Evolutionary conservation across 2,797 vertebrate genomes (phyloP), one percentile per base, ranked within the genome.

Genomic region (Brachyalestes nurse): DNA sequence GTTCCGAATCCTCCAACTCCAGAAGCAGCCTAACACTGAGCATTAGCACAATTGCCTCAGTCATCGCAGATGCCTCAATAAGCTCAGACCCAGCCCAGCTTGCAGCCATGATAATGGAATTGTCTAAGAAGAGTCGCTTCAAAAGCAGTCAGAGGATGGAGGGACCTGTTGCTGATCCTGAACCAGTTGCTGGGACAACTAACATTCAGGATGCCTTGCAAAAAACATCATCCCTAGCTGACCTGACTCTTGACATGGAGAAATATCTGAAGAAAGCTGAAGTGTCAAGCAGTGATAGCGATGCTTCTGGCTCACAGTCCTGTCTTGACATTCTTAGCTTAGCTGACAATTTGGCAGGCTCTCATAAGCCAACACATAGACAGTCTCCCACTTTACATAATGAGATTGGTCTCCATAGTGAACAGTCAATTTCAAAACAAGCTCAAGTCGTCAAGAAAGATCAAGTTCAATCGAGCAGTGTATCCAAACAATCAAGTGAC

Each of bases 41-140:
- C 82, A 96, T 99, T 81, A 99, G 97, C 86, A 96, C 95, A 1
- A 99, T 99, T 79, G 96, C 97, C 64, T 95, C 96, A 45, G 98
- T 97, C 57, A 97, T 99, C 67, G 95, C 96, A 4, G 94, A 98
- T 80, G 97, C 96, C 5, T 99, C 98, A 4, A 87, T 96, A 78
- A 99, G 93, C 83, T 93, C 95, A 1, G 96, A 98, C 66, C 96
- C 98, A 17, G 93, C 94, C 6, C 96, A 99, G 84, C 92, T 99
- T 78, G 98, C 96, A 79, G 95, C 95, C 81, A 97, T 99, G 96
- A 97, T 99, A 84, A 92, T 97, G 90, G 91, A 93, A 73, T 93
- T 99, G 74, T 96, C 94, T 28, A 97, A 95, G 90, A 96, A 92
- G 90, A 88, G 87, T 5, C 86, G 83, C 34, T 78, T 1, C 1